Percentiles rank a stretch among this genome's conserved stretches.
Conservation (phyloP, 2,888 invertebrate species). For the Syrphus vitripennis region DNA sequence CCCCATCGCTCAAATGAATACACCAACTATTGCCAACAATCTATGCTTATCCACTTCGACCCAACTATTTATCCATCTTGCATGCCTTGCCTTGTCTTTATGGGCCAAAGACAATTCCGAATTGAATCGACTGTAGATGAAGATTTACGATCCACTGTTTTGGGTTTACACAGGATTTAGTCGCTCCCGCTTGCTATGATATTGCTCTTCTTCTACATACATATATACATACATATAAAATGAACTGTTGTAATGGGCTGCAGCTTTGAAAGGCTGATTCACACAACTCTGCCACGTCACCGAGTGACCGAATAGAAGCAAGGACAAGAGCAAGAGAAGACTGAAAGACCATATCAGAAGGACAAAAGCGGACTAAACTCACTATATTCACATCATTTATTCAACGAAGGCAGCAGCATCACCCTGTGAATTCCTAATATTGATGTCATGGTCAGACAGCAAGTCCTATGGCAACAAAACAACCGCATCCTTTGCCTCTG, state of each 20-base stretch:
- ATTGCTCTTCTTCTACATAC: background rate
- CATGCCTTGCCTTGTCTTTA: conserved; percentile 41
- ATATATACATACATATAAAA: too few relatives aligned
- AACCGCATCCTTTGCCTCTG: background rate
- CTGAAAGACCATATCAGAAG: conserved; percentile 22
- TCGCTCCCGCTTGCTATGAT: background rate
- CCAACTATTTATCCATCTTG: conserved; percentile 56
- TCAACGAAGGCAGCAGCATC: conserved; percentile 15
- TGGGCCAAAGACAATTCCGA: conserved; percentile 39
- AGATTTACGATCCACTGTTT: conserved; percentile 58
- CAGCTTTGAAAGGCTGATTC: conserved; percentile 38
- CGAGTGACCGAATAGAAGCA: conserved; percentile 43
- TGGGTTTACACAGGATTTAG: conserved; percentile 12
- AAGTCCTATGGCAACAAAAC: conserved; percentile 19
- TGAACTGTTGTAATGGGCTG: background rate
- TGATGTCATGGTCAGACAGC: conserved; percentile 70
- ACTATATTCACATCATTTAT: conserved; percentile 43
- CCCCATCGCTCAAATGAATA: background rate
- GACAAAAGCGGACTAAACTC: conserved; percentile 29
- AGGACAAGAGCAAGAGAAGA: background rate
- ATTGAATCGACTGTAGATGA: conserved; percentile 62
- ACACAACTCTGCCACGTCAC: conserved; percentile 55
- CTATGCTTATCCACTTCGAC: conserved; percentile 50
- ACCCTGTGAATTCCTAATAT: conserved; percentile 49
- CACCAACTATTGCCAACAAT: conserved; percentile 44